Conservation (phyloP, 2,888 invertebrate genomes). For the Furcula furcula region DNA sequence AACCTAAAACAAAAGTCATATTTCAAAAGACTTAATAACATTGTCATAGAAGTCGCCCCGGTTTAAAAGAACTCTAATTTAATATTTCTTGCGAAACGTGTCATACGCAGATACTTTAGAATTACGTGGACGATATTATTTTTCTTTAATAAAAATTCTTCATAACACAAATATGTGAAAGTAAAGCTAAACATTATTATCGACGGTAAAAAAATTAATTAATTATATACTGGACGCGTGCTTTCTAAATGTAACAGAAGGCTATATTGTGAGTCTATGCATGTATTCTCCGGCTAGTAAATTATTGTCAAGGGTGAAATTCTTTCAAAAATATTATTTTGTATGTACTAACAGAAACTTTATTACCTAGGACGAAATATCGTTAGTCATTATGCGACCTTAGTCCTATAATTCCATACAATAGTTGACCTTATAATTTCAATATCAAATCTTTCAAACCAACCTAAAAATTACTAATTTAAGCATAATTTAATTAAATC, state of each 20-base stretch:
- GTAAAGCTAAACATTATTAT: neutral
- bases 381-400: no score
- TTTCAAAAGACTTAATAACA: neutral
- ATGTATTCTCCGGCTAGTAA: neutral
- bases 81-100: slow-evolving; percentile 18
- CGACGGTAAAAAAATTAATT: neutral
- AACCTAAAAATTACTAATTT: no score
- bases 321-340: no score
- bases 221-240: neutral
- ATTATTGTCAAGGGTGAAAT: no score
- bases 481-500: no score
- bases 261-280: neutral
- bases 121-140: slow-evolving; percentile 18
- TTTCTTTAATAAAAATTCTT: slow-evolving; percentile 2
- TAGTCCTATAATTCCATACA: no score
- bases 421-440: no score
- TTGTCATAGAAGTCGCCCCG: neutral
- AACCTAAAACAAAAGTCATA: no score
- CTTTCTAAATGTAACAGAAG: neutral
- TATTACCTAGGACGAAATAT: no score
- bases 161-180: neutral
- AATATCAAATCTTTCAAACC: no score
- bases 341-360: no score
- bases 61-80: slow-evolving; percentile 18
- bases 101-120: slow-evolving; percentile 23